A percentile compares a stretch with the other conserved stretches of the same genome.
Conservation (phyloP, 2,113 vertebrate species). For the Tetrax tetrax region DNA sequence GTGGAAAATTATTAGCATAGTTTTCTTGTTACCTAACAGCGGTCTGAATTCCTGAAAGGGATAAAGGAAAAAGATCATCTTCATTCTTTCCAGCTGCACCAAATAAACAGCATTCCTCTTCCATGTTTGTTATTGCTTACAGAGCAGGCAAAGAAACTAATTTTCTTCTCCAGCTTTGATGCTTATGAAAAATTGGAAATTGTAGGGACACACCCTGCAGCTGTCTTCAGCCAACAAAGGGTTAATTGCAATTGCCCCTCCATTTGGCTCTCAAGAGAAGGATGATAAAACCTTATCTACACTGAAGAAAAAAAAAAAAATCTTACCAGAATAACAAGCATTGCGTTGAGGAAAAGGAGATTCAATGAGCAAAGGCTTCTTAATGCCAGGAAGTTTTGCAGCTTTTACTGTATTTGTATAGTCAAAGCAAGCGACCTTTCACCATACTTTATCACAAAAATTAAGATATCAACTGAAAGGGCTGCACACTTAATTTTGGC, state of each 20-base stretch:
- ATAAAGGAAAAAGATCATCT: conserved; percentile 58
- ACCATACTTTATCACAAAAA: not conserved
- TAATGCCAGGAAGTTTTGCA: not conserved
- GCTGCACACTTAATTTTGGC: not conserved
- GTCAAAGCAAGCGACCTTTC: not conserved
- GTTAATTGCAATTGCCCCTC: not conserved
- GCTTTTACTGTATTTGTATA: not conserved
- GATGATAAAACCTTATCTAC: conserved; percentile 18
- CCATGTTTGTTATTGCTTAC: conserved; percentile 60
- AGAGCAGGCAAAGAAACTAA: not conserved
- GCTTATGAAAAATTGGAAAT: conserved; percentile 21
- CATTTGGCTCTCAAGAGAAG: not conserved
- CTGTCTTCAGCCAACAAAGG: not conserved
- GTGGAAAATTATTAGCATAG: conserved; percentile 66
- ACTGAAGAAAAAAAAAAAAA: not conserved
- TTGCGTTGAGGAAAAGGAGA: not conserved
- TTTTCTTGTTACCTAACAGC: conserved; percentile 68
- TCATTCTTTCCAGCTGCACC: conserved; percentile 65
- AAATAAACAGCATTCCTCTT: conserved; percentile 72
- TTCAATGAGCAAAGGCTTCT: not conserved
- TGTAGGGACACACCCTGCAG: not conserved
- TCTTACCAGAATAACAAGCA: not conserved
- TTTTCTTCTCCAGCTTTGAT: conserved; percentile 41
- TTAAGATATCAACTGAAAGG: not conserved
- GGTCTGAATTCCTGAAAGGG: conserved; percentile 57